Conservation (phyloP, 2,888 invertebrate species). For the Platynereis dumerilii region DNA sequence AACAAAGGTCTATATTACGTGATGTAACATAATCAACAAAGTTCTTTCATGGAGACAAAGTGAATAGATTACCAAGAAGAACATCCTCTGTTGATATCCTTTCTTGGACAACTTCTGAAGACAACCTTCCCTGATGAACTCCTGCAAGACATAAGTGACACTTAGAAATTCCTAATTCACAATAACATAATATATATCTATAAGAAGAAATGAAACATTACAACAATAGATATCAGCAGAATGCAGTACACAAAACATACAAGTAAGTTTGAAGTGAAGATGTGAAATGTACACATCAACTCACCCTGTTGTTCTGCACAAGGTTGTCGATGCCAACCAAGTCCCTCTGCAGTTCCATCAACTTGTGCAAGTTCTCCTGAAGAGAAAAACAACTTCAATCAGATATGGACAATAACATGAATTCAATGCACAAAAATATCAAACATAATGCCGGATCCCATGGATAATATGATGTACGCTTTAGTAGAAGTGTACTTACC, state of each 20-base stretch:
- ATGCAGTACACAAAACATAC: not conserved
- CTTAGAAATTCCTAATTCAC: not conserved
- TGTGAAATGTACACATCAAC: constrained; percentile 22
- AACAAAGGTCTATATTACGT: too few relatives aligned
- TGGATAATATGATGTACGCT: too few relatives aligned
- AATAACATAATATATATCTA: too few relatives aligned
- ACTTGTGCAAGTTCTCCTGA: constrained; percentile 78
- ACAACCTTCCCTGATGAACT: constrained; percentile 91
- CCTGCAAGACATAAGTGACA: constrained; percentile 65
- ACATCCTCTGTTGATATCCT: constrained; percentile 94
- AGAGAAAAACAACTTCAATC: too few relatives aligned
- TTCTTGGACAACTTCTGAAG: constrained; percentile 90
- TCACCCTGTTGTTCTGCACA: constrained; percentile 56
- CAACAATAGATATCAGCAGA: too few relatives aligned
- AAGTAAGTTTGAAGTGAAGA: not conserved
- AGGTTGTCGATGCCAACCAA: constrained; percentile 77
- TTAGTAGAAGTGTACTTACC: too few relatives aligned
- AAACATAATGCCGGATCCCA: too few relatives aligned
- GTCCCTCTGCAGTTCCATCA: constrained; percentile 89
- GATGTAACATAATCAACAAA: constrained; percentile 42
- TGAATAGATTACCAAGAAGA: constrained; percentile 79
- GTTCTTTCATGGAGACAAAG: not conserved
- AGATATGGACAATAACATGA: too few relatives aligned
- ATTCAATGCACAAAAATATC: too few relatives aligned
- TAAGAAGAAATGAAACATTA: too few relatives aligned